Base-by-base conservation (phyloP, 2,888 invertebrate genomes). In the Periphyllus acericola region DNA sequence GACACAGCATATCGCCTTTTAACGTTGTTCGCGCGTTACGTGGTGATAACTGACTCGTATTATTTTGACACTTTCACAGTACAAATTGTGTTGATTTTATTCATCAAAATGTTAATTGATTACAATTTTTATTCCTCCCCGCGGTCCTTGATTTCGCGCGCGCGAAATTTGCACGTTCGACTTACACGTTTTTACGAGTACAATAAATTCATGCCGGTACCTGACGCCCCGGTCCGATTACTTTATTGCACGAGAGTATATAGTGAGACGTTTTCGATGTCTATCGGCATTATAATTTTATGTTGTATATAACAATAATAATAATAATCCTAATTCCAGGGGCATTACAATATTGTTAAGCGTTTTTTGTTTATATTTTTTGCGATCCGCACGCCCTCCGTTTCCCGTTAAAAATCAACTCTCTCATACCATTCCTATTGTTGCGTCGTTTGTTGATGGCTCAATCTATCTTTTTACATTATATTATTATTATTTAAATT, bases 361-460 rank as follows among this genome's bases (percentile, higher is more conserved):
- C n/a, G 60, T 72, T 80, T 79, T 46, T 85, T 85, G n/a, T 72
- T 55, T 36, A 34, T 71, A 32, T 71, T 32, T 71, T 71, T 29
- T 71, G 29, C 29, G 71, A 71, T 32, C 11, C 17, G 4, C 17
- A 71, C 71, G n/a, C 14, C 29, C 29, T 29, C 71, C 71, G 14
- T 32, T 14, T 32, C 32, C 71, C 32, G 71, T 60, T 60, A 25
- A 60, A 19, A 17, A 29, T 32, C 32, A 52, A 29, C 52, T 32
- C 68, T 2, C 3, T 2, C 11, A 68, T 29, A 6, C 46, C 2
- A 36, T 66, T 80, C 72, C 52, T 75, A 72, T 80, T 80, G 86
- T 86, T 72, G 86, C 86, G 86, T 86, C 86, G 86, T 86, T 86
- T 72, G 86, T 86, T 80, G 86, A 86, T 86, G 86, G 86, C 86